Conservation (phyloP, 2,888 invertebrate genomes). For the Cephus pulcher region DNA sequence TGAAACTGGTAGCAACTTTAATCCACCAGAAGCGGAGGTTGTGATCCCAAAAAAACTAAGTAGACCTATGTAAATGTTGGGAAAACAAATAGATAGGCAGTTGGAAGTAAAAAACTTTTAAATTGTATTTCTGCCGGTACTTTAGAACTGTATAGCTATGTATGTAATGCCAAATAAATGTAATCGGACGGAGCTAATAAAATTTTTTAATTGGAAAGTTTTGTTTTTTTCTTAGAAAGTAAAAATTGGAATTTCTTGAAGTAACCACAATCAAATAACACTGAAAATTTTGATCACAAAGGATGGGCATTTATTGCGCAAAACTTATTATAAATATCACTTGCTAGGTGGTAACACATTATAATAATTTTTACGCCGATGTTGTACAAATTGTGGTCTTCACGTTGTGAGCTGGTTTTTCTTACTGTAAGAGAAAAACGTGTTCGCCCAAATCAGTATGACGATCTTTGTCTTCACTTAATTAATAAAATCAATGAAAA, state of each 20-base stretch:
- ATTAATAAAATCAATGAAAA: slow-evolving; percentile 12
- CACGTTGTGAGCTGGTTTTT: slow-evolving; percentile 45
- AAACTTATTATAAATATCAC: slow-evolving; percentile 54
- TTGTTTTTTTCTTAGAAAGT: neutral
- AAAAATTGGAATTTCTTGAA: neutral
- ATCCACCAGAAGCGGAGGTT: neutral
- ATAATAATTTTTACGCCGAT: slow-evolving; percentile 56
- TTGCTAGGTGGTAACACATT: slow-evolving; percentile 40
- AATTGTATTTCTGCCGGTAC: neutral
- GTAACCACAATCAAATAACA: neutral
- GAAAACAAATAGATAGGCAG: neutral
- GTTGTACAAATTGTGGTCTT: slow-evolving; percentile 50
- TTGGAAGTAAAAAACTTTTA: neutral
- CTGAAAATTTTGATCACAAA: slow-evolving; percentile 2
- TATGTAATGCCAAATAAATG: neutral
- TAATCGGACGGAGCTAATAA: neutral
- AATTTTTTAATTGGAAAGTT: neutral
- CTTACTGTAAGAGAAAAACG: slow-evolving; percentile 56
- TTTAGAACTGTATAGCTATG: neutral
- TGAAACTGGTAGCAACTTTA: neutral
- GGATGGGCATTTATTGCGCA: slow-evolving; percentile 32
- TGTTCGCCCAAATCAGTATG: slow-evolving; percentile 26
- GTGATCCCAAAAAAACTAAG: neutral
- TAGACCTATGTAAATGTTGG: neutral
- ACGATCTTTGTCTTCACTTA: slow-evolving; percentile 17